Base-by-base conservation (phyloP, 2,888 invertebrate genomes). In the Melanargia galathea region DNA sequence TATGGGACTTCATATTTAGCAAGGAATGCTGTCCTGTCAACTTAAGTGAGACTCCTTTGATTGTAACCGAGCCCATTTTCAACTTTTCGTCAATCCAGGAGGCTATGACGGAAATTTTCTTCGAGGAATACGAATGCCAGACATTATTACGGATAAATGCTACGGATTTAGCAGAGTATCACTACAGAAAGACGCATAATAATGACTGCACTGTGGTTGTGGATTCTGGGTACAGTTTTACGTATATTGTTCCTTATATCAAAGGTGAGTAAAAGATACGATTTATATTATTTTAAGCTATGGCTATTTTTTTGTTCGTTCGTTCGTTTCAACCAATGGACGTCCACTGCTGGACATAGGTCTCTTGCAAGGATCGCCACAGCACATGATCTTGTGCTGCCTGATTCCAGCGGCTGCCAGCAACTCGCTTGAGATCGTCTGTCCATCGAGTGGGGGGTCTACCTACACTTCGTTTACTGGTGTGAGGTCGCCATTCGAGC, bases 1-100 rank as follows among this genome's bases (percentile, higher is more conserved):
- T 99, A 2, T 99, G 99, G 99, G 99, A 99, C 84, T 96, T 97
- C 74, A 93, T 97, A 63, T 98, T 99, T 72, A 95, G 97, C 65
- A 96, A 95, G 78, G 97, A 97, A 72, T 95, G 96, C 71, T 94
- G 95, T 65, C 94, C 95, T 11, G 95, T 96, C 0, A 95, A 95
- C 75, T 93, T 96, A 58, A 93, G 93, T 67, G 96, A 97, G 58
- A 94, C 95, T 1, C 95, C 96, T 4, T 84, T 98, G 0, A 94
- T 99, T 4, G 91, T 99, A 35, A 99, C 99, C 0, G 99, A 99
- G 79, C 99, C 99, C 0, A 93, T 96, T 71, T 97, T 97, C 78
- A 98, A 99, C 82, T 99, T 99, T 81, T 92, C 94, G 0, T 96
- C 97, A 0, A 95, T 98, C 60, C 97, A 98, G 84, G 98, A 99